Conservation (phyloP, 2,888 invertebrate species). For the Andrena trimmerana region DNA sequence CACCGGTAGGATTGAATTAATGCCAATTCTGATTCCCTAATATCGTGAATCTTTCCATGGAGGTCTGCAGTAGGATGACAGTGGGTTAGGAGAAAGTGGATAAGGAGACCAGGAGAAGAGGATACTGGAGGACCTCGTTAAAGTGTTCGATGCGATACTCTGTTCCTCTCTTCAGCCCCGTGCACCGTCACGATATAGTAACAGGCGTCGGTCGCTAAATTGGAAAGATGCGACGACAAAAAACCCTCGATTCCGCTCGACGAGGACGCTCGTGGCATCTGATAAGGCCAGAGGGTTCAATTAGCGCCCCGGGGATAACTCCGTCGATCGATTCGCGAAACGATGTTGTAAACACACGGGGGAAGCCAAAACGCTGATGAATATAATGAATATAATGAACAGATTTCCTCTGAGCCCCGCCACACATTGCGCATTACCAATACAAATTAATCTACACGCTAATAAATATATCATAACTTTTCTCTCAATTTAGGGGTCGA, state of each 20-base stretch:
- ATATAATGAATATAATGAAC: not conserved
- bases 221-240: conserved; percentile 56
- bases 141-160: conserved; percentile 57
- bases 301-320: conserved; percentile 37
- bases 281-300: conserved; percentile 55
- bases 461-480: too few species aligned
- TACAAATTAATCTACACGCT: too few species aligned
- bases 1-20: not conserved
- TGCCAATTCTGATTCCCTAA: not conserved
- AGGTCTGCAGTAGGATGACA: conserved; percentile 18
- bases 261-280: conserved; percentile 54
- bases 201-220: conserved; percentile 55
- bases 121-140: conserved; percentile 58
- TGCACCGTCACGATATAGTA: conserved; percentile 57
- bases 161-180: conserved; percentile 45
- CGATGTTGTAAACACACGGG: conserved; percentile 33
- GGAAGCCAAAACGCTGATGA: not conserved
- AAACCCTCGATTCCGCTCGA: conserved; percentile 54
- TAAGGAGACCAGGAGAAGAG: conserved; percentile 25
- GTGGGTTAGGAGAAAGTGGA: conserved; percentile 17
- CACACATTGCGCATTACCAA: too few species aligned
- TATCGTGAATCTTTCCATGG: not conserved
- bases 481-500: too few species aligned
- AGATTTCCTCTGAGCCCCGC: too few species aligned
- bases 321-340: conserved; percentile 44